Percentiles rank a stretch among this genome's conserved stretches.
These are phyloP conservation scores for Cettia cetti DNA, from an alignment of 2,113 vertebrate genomes.

Conservation along the genomic window DNA sequence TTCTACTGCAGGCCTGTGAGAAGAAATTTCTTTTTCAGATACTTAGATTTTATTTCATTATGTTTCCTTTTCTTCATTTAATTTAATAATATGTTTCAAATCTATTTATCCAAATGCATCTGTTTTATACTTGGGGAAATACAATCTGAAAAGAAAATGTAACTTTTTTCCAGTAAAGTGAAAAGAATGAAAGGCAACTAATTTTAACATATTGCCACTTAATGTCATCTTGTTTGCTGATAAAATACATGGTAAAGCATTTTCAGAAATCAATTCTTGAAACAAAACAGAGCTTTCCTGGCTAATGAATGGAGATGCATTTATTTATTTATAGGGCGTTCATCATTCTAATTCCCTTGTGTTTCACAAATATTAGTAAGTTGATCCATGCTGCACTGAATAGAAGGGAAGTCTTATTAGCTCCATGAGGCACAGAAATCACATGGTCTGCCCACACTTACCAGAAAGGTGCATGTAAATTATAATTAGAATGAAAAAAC, in stretches of 20 bases:
- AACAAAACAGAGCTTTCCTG: slow-evolving; percentile 51
- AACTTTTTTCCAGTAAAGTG: slow-evolving; percentile 61
- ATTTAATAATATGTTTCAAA: slow-evolving; percentile 61
- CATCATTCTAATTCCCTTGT: slow-evolving; percentile 29
- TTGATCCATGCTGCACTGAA: neutral
- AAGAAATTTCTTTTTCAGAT: neutral
- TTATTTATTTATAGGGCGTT: slow-evolving; percentile 18
- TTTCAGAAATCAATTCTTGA: slow-evolving; percentile 56
- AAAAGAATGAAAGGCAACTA: slow-evolving; percentile 53
- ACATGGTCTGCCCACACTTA: neutral
- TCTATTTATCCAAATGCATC: slow-evolving; percentile 61
- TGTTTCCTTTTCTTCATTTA: slow-evolving; percentile 41
- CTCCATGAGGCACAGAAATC: neutral
- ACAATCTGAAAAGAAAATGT: slow-evolving; percentile 34
- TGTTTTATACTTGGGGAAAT: slow-evolving; percentile 61
- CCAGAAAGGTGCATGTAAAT: neutral
- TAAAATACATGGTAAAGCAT: slow-evolving; percentile 42
- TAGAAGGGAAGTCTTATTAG: neutral
- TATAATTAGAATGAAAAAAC: neutral
- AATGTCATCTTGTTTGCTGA: slow-evolving; percentile 53
- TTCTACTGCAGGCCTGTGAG: slow-evolving; percentile 18
- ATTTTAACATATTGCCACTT: slow-evolving; percentile 67
- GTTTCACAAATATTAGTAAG: neutral
- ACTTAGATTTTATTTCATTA: slow-evolving; percentile 57
- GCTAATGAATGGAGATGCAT: slow-evolving; percentile 48